phyloP scores from a whole-genome alignment of 1,140 invertebrate genomes.

The Leptopilina boulardi region DNA sequence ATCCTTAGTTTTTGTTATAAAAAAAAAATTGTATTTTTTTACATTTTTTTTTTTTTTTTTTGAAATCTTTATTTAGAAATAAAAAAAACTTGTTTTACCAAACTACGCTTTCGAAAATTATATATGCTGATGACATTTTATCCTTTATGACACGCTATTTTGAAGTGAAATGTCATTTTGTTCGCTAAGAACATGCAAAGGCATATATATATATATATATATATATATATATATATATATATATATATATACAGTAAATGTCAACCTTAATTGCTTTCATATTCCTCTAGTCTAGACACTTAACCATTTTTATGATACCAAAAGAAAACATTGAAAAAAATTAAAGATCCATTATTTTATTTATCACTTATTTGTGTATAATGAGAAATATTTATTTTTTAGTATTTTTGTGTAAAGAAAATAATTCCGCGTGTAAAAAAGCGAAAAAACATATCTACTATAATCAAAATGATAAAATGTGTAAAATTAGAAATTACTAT shows the following conservation, averaged over 20 bases:
- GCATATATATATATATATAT: too few relatives aligned
- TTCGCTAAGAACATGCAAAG: not conserved
- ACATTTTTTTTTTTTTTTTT: not conserved
- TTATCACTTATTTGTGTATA: too few relatives aligned
- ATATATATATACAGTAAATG: not conserved
- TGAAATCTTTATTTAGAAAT: not conserved
- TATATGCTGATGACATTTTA: constrained; percentile 10
- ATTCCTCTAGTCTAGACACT: not conserved
- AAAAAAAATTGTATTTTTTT: not conserved
- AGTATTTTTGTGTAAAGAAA: too few relatives aligned
- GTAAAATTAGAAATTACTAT: too few relatives aligned
- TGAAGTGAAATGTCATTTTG: not conserved
- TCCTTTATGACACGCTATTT: not conserved
- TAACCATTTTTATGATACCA: too few relatives aligned
- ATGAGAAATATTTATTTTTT: too few relatives aligned
- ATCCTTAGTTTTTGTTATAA: too few relatives aligned
- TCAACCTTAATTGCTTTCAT: not conserved
- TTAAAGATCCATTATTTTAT: not conserved
- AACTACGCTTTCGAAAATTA: not conserved
- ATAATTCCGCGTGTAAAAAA: too few relatives aligned
- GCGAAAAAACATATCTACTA: too few relatives aligned
- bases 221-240: too few relatives aligned
- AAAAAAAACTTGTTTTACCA: not conserved
- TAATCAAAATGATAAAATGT: too few relatives aligned
- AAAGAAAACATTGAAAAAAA: too few relatives aligned